Base-by-base conservation (phyloP, 2,888 invertebrate genomes). In the Cheilosia vulpina region DNA sequence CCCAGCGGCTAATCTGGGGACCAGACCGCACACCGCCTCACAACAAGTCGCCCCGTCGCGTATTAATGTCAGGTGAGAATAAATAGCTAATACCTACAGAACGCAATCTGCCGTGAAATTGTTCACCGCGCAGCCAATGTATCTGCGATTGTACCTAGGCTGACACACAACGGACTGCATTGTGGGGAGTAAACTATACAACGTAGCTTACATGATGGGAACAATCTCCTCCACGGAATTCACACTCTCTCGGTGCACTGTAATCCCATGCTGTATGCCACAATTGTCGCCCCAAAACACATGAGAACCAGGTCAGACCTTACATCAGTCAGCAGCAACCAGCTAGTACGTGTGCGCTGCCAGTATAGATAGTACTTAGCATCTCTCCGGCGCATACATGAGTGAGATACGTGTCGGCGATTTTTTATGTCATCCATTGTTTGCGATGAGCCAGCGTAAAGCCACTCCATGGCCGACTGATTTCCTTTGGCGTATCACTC, bases 251-350 rank as follows among this genome's bases (percentile, higher is more conserved):
- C 55, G 45, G 9, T 31, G 31, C 55, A 21, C 19, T 19, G 34
- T 77, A 78, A 82, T 69, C 38, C 76, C 81, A 63, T 76, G 58
- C 52, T 53, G 43, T 76, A 77, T 55, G 41, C 60, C 17, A 38
- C 71, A 71, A 77, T 82, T 82, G 77, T 72, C 82, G 82, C 82
- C 82, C 82, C 77, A 72, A 82, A 82, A 82, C 72, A 82, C 72
- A 82, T 84, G 83, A 84, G 83, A 84, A 84, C 63, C 79, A 58
- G 83, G 83, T 84, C 83, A 79, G 69, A 41, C 79, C 71, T 84
- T 84, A 75, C 83, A 84, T 73, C 79, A 79, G 71, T 15, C 55
- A 11, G 27, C 50, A 9, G 43, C 34, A 65, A 4, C 1, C 45
- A 45, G 45, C 17, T n/a, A 38, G 72, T 45, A 13, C 15, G 50